Evolutionary conservation across 2,797 vertebrate species (phyloP), one percentile per base, ranked within the genome.

Genomic region (Periophthalmus magnuspinnatus): DNA sequence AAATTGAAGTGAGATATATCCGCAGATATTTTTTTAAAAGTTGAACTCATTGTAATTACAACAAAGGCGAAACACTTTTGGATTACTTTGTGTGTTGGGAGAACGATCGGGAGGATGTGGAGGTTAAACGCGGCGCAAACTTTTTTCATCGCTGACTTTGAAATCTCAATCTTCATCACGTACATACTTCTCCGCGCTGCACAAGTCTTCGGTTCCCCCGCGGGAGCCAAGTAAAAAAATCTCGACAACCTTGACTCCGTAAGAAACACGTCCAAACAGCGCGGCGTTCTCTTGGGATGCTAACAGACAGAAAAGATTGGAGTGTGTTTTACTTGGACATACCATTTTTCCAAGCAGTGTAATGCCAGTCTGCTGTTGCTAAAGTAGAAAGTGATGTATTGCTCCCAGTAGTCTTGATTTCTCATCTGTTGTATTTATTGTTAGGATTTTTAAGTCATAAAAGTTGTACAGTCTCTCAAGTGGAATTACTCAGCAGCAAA

Each of bases 371-470:
- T 52, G 48, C 48, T 19, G 48, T 17, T 19, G 48, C 48, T n/a
- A n/a, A 52, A 52, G 41, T 22, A 16, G 55, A 73, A 38, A 70
- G 60, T 55, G 58, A 77, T 67, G 65, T 70, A 17, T 69, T 70
- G 67, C 67, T 78, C 70, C 63, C 70, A 2, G 69, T 65, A 69
- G 80, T 77, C 58, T 50, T 45, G 58, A 22, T 36, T 77, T 68
- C 21, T 3, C 45, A 78, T 69, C 24, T 73, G 64, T 76, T 81
- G 72, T 71, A 56, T 68, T 36, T 21, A 72, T 65, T 50, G 73
- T 68, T 83, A 81, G 66, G 81, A 83, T 83, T 84, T 81, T 78
- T 70, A 22, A 4, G 77, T 63, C 75, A 79, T 79, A 71, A 71
- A 86, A 81, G 80, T 82, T 75, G 84, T 76, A 77, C 71, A 74